Percentiles rank a stretch among this genome's conserved stretches.
phyloP scores from a whole-genome alignment of 35 echinoderm and acorn worm genomes.

The Ophioderma brevispina region DNA sequence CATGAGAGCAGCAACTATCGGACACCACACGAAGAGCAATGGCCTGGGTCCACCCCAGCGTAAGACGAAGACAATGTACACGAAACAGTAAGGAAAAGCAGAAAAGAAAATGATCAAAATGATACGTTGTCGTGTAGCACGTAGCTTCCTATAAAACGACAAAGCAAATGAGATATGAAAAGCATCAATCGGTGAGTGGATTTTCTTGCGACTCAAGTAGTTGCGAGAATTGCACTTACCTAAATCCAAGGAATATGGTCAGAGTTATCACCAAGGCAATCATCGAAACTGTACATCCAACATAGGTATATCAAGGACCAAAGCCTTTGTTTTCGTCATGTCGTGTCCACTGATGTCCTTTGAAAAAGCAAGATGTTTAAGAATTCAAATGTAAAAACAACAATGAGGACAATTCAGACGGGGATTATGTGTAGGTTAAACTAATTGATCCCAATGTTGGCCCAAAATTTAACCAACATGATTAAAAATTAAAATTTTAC shows the following conservation, averaged over 20 bases:
- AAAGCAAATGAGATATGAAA: background rate
- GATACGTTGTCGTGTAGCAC: conserved; percentile 18
- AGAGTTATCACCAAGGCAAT: conserved; percentile 56
- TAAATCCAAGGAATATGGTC: conserved; percentile 55
- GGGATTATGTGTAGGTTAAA: too few species aligned
- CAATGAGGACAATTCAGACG: too few species aligned
- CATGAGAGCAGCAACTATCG: conserved; percentile 47
- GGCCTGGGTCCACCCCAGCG: conserved; percentile 37
- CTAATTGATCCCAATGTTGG: too few species aligned
- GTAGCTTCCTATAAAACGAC: conserved; percentile 39
- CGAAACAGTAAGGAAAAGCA: background rate
- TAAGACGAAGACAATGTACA: conserved; percentile 72
- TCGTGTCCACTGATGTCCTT: conserved; percentile 43
- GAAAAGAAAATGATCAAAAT: conserved; percentile 45
- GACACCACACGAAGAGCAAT: conserved; percentile 7
- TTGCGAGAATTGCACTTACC: conserved; percentile 27
- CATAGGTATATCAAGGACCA: conserved; percentile 35
- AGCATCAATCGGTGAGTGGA: too few species aligned
- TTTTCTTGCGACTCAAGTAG: too few species aligned
- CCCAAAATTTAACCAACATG: too few species aligned
- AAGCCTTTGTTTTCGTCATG: background rate
- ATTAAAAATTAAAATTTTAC: too few species aligned
- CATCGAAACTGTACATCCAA: conserved; percentile 71
- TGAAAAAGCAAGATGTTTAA: background rate
- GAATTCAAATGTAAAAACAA: too few species aligned